Evolutionary conservation across 1,140 invertebrate species (phyloP).

Genomic region (Drosophila baimaii): DNA sequence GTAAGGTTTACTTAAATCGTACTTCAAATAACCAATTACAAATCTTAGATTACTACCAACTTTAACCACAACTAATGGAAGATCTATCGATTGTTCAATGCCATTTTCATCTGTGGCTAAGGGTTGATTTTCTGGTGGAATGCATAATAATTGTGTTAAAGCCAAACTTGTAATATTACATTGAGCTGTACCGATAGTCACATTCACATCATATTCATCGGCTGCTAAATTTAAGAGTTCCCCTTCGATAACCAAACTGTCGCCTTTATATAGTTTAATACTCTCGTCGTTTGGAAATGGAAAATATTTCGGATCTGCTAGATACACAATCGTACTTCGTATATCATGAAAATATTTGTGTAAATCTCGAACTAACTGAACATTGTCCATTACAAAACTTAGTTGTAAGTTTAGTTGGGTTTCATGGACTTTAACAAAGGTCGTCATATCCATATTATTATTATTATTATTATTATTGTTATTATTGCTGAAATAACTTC

Average conservation of each 20-base stretch:
- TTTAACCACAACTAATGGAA: slow-evolving; percentile 95
- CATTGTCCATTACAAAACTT: slow-evolving; percentile 98
- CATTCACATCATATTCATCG: slow-evolving; percentile 96
- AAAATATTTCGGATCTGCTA: slow-evolving; percentile 96
- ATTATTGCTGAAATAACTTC: slow-evolving; percentile 38
- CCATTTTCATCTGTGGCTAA: slow-evolving; percentile 93
- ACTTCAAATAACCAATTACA: slow-evolving; percentile 94
- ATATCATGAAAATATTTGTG: slow-evolving; percentile 93
- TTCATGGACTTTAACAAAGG: slow-evolving; percentile 84
- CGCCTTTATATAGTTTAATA: slow-evolving; percentile 96
- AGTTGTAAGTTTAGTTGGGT: slow-evolving; percentile 89
- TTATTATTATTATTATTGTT: slow-evolving; percentile 8
- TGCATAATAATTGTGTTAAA: slow-evolving; percentile 94
- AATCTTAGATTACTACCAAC: slow-evolving; percentile 94
- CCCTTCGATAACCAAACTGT: slow-evolving; percentile 97
- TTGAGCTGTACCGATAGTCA: slow-evolving; percentile 93
- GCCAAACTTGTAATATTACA: slow-evolving; percentile 98
- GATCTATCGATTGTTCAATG: slow-evolving; percentile 88
- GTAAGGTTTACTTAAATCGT: slow-evolving; percentile 93
- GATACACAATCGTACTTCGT: slow-evolving; percentile 92
- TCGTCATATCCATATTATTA: slow-evolving; percentile 60
- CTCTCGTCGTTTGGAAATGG: slow-evolving; percentile 90
- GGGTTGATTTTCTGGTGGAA: slow-evolving; percentile 94
- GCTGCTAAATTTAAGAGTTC: slow-evolving; percentile 95
- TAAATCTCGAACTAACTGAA: slow-evolving; percentile 93